Evolutionary conservation across 37 sponge, comb jelly and placozoan genomes (phyloP), one percentile per base, ranked within the genome.

Genomic region (Haliclona indistincta): DNA sequence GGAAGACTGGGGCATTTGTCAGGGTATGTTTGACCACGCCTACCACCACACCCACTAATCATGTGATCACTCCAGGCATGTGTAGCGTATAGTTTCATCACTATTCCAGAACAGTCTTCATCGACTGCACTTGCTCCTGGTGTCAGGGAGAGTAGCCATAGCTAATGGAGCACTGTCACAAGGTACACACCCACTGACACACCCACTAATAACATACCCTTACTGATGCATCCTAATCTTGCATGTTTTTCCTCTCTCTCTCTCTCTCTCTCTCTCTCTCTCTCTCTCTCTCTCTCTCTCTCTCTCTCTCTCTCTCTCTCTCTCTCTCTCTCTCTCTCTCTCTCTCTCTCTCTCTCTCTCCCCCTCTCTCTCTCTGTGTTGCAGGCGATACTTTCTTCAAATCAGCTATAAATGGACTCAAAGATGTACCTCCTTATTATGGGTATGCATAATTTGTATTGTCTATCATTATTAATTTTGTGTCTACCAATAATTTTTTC

Each of bases 351-450:
- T 53, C 44, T 23, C 34, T n/a, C n/a, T n/a, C n/a, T n/a, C n/a
- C n/a, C n/a, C n/a, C n/a, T n/a, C n/a, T n/a, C n/a, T n/a, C n/a
- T n/a, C n/a, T n/a, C n/a, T n/a, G n/a, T n/a, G n/a, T n/a, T n/a
- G n/a, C n/a, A 96, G 97, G 96, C 61, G 99, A 98, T 76, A 81
- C 93, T 19, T 90, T 98, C 67, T 81, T 93, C 72, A 93, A 93
- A 42, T 84, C 90, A 20, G 96, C 94, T 25, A 83, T 95, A 28
- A 87, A 64, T 38, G n/a, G 74, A 11, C 34, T 98, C 4, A 64
- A 85, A 23, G 96, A 98, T 3, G 77, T 95, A 0, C 94, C 99
- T 42, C 83, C 83, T 47, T 63, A 56, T n/a, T n/a, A n/a, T n/a
- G n/a, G n/a, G n/a, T n/a, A n/a, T n/a, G n/a, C n/a, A n/a, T 7